Percentiles rank a stretch among this genome's conserved stretches.
phyloP scores from a whole-genome alignment of 1,140 invertebrate genomes.

The Colletes gigas region DNA sequence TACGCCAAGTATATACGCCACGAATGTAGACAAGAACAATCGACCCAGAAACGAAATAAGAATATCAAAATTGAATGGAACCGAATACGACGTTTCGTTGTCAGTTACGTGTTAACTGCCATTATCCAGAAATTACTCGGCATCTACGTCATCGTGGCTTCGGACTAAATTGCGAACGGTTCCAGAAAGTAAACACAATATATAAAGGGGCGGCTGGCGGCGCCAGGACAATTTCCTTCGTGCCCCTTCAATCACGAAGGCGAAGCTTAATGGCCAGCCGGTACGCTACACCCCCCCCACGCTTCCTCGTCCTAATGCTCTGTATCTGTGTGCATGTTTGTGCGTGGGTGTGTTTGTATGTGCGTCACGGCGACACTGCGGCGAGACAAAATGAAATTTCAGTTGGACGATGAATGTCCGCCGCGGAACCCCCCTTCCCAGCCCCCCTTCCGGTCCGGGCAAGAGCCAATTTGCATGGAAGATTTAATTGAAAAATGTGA shows the following conservation, averaged over 20 bases:
- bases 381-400: slow-evolving; percentile 60
- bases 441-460: slow-evolving; percentile 16
- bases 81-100: slow-evolving; percentile 5
- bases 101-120: slow-evolving; percentile 46
- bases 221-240: slow-evolving; percentile 52
- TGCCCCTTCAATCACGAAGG: slow-evolving; percentile 44
- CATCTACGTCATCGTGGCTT: slow-evolving; percentile 2
- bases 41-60: slow-evolving; percentile 34
- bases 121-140: slow-evolving; percentile 50
- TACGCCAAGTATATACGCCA: too few relatives aligned
- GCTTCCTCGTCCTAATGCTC: too few relatives aligned
- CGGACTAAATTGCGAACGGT: slow-evolving; percentile 48
- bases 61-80: slow-evolving; percentile 17
- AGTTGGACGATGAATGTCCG: slow-evolving; percentile 49
- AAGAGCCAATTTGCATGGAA: slow-evolving; percentile 62
- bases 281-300: background rate
- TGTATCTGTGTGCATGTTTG: too few relatives aligned
- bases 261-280: slow-evolving; percentile 37
- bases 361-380: slow-evolving; percentile 37
- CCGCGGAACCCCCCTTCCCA: background rate
- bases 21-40: background rate
- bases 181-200: slow-evolving; percentile 32
- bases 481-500: slow-evolving; percentile 69
- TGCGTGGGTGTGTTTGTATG: slow-evolving; percentile 17
- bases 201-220: slow-evolving; percentile 28